phyloP scores from a whole-genome alignment of 2,797 vertebrate species.

The Artibeus lituratus region DNA sequence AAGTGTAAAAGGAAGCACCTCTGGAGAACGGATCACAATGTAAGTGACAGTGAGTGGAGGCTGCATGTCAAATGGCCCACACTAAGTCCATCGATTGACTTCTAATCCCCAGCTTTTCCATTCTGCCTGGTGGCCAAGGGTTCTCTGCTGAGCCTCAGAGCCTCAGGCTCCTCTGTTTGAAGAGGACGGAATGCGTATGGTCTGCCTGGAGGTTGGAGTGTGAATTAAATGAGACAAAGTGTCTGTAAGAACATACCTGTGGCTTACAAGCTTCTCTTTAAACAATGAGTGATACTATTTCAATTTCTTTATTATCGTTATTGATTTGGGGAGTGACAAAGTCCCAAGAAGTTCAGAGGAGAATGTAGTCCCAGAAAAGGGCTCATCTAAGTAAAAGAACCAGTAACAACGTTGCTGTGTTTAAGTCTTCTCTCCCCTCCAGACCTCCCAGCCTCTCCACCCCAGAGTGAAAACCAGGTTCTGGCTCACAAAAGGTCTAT shows the following conservation, averaged over 20 bases:
- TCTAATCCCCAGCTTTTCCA: too few relatives aligned
- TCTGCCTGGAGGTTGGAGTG: background rate
- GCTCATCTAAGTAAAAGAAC: background rate
- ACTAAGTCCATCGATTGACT: accelerated
- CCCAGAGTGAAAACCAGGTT: background rate
- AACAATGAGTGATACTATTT: background rate
- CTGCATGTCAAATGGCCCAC: too few relatives aligned
- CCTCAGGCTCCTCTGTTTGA: too few relatives aligned
- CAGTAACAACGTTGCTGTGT: background rate
- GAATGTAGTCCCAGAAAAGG: background rate
- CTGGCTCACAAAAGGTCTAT: background rate
- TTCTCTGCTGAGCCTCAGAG: too few relatives aligned
- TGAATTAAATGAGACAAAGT: background rate
- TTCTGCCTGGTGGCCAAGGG: too few relatives aligned
- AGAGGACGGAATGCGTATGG: too few relatives aligned
- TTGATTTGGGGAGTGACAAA: background rate
- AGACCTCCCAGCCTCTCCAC: background rate
- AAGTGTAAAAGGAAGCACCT: background rate
- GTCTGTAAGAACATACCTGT: background rate
- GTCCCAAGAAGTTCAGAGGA: background rate
- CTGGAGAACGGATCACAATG: background rate
- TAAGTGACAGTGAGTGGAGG: background rate
- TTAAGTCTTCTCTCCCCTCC: too few relatives aligned
- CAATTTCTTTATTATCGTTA: background rate
- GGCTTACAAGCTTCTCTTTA: background rate